Conservation (phyloP, 2,888 invertebrate genomes). For the Lasioglossum morio region DNA sequence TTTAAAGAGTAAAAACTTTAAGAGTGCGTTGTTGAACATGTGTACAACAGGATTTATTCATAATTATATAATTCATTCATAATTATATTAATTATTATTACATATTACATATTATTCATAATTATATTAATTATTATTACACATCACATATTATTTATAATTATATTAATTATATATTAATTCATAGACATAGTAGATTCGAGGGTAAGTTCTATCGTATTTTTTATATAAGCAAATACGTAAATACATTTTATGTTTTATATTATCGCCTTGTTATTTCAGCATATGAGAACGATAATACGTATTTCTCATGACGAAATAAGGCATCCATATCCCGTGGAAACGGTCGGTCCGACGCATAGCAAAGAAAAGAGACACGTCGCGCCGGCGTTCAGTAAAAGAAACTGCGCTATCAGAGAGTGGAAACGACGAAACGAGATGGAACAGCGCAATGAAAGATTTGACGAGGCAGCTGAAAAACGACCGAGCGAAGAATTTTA, state of each 20-base stretch:
- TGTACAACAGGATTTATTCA: no score
- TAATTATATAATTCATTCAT: no score
- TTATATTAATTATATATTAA: no score
- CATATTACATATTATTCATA: no score
- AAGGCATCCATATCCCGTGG: background rate
- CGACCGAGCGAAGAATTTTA: slow-evolving; percentile 37
- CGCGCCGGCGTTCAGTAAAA: background rate
- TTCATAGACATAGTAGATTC: no score
- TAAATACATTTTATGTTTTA: background rate
- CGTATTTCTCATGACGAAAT: background rate
- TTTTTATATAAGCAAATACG: no score
- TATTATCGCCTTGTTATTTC: background rate
- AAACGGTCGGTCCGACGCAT: background rate
- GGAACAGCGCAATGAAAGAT: slow-evolving; percentile 47
- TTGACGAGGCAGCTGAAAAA: slow-evolving; percentile 55
- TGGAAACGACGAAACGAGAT: background rate
- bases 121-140: no score
- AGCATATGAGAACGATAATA: background rate
- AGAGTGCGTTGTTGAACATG: no score
- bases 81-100: no score
- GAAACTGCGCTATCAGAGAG: slow-evolving; percentile 1
- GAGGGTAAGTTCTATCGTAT: no score
- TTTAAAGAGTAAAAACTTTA: no score
- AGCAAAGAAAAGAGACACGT: background rate
- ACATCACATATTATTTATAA: no score